Evolutionary conservation across 64 coral and sea anemone species (phyloP), one percentile per base, ranked within the genome.

Genomic region (Orbicella faveolata): DNA sequence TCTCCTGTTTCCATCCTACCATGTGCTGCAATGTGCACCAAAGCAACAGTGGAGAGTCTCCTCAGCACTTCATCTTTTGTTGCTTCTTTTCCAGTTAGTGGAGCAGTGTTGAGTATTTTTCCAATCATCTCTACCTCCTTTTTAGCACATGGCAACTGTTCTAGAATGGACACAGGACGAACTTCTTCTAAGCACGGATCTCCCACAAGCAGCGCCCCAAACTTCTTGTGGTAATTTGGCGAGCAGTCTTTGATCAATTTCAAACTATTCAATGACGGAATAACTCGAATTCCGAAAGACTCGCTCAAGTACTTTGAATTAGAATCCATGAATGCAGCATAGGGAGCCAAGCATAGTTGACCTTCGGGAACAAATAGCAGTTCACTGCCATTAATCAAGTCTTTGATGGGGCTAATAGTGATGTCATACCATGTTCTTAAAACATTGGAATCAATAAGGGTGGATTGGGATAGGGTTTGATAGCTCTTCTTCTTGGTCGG

Each of bases 231-330:
- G 48, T 52, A 79, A 79, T 52, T 20, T 21, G 41, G 41, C 26
- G 76, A 37, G 57, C 18, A 79, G 57, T 79, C 76, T 79, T 41
- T 25, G 76, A 79, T 79, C 48, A 79, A n/a, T n/a, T 79, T 79
- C 19, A 79, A 54, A 20, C 76, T 57, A 57, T 14, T 57, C 54
- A 57, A 14, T 9, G 54, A 57, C 13, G 54, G 54, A 57, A 57
- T 57, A 0, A 57, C 13, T 0, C 54, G 54, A 0, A 57, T 57
- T 9, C 9, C 3, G 13, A 57, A 57, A 57, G 8, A 9, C 0
- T 57, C 9, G 13, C 1, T 11, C 8, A 57, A 14, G 54, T 57
- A 57, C 9, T 8, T 79, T 37, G 44, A 52, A 52, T 79, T 52
- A 7, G 76, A n/a, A 48, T 79, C 76, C 41, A 54, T 6, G 9